Evolutionary conservation across 2,888 invertebrate species (phyloP).

Genomic region (Pteria penguin): DNA sequence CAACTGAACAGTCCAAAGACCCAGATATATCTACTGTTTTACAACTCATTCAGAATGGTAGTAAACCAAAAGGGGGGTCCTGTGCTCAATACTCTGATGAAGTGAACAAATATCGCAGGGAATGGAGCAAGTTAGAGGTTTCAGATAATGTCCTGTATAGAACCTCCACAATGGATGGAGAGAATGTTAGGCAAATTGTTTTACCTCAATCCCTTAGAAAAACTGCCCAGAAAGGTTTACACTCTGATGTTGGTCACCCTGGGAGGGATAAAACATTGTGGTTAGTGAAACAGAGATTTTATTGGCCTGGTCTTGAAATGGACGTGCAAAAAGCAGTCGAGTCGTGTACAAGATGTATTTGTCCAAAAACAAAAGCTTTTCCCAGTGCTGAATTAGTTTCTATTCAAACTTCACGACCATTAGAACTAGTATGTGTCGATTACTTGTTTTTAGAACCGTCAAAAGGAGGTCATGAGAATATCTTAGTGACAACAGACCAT

Average conservation of each 20-base stretch:
- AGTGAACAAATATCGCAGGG: background rate
- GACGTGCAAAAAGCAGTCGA: constrained; percentile 1
- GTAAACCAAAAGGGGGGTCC: constrained; percentile 7
- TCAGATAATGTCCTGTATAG: constrained; percentile 9
- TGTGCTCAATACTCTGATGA: too few species aligned
- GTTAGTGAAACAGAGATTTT: constrained; percentile 27
- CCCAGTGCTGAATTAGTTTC: constrained; percentile 14
- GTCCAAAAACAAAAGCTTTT: constrained; percentile 9
- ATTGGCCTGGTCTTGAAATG: constrained; percentile 32
- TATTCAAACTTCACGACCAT: constrained; percentile 32
- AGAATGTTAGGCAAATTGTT: too few species aligned
- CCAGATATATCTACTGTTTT: background rate
- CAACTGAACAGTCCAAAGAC: constrained; percentile 1
- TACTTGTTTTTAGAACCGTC: constrained; percentile 20
- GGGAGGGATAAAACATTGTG: constrained; percentile 32
- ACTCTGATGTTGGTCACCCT: constrained; percentile 37
- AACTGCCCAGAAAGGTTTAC: constrained; percentile 27
- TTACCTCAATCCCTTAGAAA: too few species aligned
- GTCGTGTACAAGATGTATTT: constrained; percentile 18
- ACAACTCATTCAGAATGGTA: background rate
- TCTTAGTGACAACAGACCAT: constrained; percentile 37
- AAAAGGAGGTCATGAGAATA: constrained; percentile 19
- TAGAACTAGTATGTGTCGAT: constrained; percentile 41
- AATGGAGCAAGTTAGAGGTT: background rate
- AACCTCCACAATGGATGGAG: background rate